These are phyloP conservation scores for Heliothis peltigera DNA, from an alignment of 2,888 invertebrate species.

Conservation along the genomic window DNA sequence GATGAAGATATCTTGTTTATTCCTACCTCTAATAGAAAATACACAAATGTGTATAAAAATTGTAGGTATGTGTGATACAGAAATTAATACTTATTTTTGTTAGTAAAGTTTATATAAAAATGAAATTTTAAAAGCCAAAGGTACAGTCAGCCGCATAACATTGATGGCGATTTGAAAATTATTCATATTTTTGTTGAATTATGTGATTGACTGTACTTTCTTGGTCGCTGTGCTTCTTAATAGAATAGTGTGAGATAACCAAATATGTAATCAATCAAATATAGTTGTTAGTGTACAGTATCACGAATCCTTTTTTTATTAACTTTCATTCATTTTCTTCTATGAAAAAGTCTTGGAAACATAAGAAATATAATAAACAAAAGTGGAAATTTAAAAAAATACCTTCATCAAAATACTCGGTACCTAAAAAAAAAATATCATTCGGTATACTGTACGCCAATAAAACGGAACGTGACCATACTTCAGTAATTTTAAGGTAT, in stretches of 20 bases:
- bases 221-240: constrained; percentile 31
- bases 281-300: constrained; percentile 28
- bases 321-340: not conserved
- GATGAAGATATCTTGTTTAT: constrained; percentile 26
- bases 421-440: not conserved
- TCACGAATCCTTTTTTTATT: constrained; percentile 4
- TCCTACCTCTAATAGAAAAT: constrained; percentile 49
- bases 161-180: constrained; percentile 6
- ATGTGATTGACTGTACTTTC: constrained; percentile 22
- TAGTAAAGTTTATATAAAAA: constrained; percentile 38
- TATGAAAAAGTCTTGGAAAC: not conserved
- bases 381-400: not conserved
- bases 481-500: constrained; percentile 68
- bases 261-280: constrained; percentile 60
- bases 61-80: constrained; percentile 46
- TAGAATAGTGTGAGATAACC: constrained; percentile 36
- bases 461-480: constrained; percentile 61
- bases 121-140: constrained; percentile 19
- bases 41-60: constrained; percentile 37
- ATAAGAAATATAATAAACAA: not conserved
- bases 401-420: not conserved
- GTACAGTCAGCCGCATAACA: constrained; percentile 29
- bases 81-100: constrained; percentile 61
- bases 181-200: constrained; percentile 9
- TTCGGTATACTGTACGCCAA: constrained; percentile 32